Evolutionary conservation across 1,140 invertebrate species (phyloP), one percentile per base, ranked within the genome.

Genomic region (Aphaenogaster ashmeadi): DNA sequence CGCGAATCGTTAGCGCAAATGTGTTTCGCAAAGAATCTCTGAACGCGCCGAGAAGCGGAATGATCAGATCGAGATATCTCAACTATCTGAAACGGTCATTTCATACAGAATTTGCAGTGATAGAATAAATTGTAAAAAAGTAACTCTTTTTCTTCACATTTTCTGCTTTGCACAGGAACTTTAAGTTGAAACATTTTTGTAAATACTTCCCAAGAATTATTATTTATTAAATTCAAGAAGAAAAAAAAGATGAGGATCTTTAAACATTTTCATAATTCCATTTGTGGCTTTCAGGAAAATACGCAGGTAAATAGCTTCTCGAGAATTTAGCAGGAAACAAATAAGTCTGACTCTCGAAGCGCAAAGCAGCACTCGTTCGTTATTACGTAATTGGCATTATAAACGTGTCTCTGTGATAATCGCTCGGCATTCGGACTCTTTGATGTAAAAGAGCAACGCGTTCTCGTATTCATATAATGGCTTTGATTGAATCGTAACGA

Each of bases 341-440:
- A 13, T 38, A 36, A 71, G 50, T 58, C 58, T 72, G 4, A 18
- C 38, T 69, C 13, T 41, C 21, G 15, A 54, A n/a, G 4, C n/a
- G 47, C 6, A 15, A 33, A 36, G 44, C 27, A 36, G 4, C 15
- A n/a, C 0, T 15, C 27, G 11, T 58, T 15, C 54, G 21, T 81
- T 69, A 41, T 74, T 58, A 72, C 18, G 27, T 36, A 83, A 74
- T 74, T 54, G n/a, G 15, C 71, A 71, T 71, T 56, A 27, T 58
- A 74, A 47, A 58, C 3, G n/a, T 69, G 52, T 67, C 62, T 52
- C 13, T 44, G 18, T 21, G 67, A 56, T 72, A 72, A 36, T 56
- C 47, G 38, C 6, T 33, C 27, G 27, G 52, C 13, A 9, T 60
- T 83, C 52, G 38, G 52, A 56, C 21, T 56, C 21, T 71, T 52